Evolutionary conservation across 2,888 invertebrate species (phyloP).

Genomic region (Scaptomyza reducta): DNA sequence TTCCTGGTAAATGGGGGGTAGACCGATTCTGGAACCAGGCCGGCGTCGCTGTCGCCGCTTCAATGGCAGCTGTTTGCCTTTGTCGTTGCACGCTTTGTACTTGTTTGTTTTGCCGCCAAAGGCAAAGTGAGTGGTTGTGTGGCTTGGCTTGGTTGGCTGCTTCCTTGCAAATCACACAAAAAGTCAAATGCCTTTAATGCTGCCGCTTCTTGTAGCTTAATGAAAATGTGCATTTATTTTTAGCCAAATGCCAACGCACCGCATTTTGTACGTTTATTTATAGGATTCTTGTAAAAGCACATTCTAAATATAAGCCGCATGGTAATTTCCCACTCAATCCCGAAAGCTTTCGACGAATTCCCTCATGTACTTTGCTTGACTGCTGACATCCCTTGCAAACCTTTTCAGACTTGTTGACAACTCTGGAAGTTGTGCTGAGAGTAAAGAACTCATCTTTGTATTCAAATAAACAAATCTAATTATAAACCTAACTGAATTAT

Average conservation of each 20-base stretch:
- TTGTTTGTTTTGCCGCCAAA: conserved; percentile 61
- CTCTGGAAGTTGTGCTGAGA: no score
- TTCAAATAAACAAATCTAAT: background rate
- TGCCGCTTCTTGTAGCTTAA: conserved; percentile 50
- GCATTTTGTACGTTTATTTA: conserved; percentile 22
- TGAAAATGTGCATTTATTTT: conserved; percentile 61
- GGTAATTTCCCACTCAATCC: background rate
- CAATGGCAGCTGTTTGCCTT: conserved; percentile 72
- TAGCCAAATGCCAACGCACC: conserved; percentile 31
- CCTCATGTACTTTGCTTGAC: background rate
- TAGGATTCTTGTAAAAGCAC: conserved; percentile 16
- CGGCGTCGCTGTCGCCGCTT: conserved; percentile 43
- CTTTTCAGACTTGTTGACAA: background rate
- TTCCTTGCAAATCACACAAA: conserved; percentile 15
- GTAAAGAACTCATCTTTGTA: background rate
- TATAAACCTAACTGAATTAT: background rate
- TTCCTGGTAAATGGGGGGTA: conserved; percentile 2
- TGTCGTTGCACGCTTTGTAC: conserved; percentile 54
- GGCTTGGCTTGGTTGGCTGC: background rate
- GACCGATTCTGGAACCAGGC: conserved; percentile 1
- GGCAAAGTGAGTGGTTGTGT: conserved; percentile 22
- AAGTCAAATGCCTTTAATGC: conserved; percentile 53
- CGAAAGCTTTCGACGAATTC: background rate
- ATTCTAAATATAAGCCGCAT: conserved; percentile 16
- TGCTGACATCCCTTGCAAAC: no score